Percentiles rank a stretch among this genome's conserved stretches.
phyloP scores from a whole-genome alignment of 2,797 vertebrate species.

The Rousettus madagascariensis region DNA sequence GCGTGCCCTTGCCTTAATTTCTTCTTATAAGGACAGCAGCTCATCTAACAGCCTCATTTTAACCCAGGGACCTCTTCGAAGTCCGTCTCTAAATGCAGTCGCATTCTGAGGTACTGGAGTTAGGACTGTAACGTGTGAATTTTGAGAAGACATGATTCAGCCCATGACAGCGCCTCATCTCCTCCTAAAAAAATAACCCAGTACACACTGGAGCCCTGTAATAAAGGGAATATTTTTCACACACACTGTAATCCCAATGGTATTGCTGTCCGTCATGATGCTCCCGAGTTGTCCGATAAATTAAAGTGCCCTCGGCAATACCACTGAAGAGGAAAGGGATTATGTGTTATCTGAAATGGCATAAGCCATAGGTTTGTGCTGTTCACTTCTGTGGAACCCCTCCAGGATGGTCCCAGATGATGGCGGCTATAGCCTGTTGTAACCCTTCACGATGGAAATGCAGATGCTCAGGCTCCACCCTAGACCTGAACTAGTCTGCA shows the following conservation, averaged over 20 bases:
- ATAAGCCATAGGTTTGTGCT: accelerated
- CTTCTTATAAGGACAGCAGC: accelerated
- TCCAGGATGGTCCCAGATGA: neutral
- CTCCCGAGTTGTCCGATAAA: neutral
- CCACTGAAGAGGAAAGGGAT: neutral
- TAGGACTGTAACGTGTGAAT: neutral
- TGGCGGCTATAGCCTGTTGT: neutral
- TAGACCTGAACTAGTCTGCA: no score
- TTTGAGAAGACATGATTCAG: neutral
- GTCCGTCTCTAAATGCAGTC: neutral
- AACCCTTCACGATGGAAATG: neutral
- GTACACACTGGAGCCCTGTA: no score
- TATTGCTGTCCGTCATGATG: accelerated
- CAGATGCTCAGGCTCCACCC: no score
- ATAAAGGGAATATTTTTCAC: neutral
- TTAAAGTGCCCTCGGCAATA: neutral
- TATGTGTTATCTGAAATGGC: neutral
- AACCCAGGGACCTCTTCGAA: neutral
- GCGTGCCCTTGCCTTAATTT: neutral
- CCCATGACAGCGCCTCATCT: neutral
- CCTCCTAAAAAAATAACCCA: neutral
- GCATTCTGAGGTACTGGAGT: neutral
- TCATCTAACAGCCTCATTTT: neutral
- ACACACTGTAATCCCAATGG: neutral
- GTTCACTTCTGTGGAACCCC: neutral